phyloP scores from a whole-genome alignment of 1,140 invertebrate genomes.

The Neuroterus valhalla region DNA sequence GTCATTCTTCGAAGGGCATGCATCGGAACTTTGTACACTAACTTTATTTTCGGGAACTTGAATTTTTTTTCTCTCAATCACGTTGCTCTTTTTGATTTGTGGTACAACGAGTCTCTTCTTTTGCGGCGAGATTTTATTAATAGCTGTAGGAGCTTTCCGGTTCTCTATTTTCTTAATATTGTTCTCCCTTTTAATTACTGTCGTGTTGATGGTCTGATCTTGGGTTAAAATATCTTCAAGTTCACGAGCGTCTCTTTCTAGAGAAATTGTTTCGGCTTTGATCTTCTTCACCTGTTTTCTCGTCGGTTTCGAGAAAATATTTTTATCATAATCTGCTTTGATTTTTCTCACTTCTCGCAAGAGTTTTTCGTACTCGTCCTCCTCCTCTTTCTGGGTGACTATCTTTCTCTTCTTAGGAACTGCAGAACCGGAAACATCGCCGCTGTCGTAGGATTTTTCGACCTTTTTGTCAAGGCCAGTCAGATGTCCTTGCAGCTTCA shows the following conservation, averaged over 20 bases:
- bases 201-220: slow-evolving; percentile 13
- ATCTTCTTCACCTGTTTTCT: background rate
- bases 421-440: background rate
- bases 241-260: background rate
- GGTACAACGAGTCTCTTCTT: background rate
- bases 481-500: slow-evolving; percentile 37
- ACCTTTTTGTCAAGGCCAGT: background rate
- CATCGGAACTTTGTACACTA: slow-evolving; percentile 32
- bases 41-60: slow-evolving; percentile 30
- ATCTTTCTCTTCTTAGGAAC: background rate
- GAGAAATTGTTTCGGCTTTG: background rate
- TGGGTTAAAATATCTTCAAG: background rate
- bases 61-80: slow-evolving; percentile 37
- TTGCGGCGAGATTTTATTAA: background rate
- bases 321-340: slow-evolving; percentile 31
- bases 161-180: background rate
- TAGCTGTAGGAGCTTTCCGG: background rate
- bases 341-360: slow-evolving; percentile 44
- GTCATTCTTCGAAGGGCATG: background rate
- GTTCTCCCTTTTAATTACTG: background rate
- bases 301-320: background rate
- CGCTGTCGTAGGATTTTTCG: background rate
- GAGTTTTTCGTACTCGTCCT: slow-evolving; percentile 48
- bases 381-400: background rate
- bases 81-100: background rate